phyloP scores from a whole-genome alignment of 1,140 invertebrate genomes.

The Nephotettix cincticeps region DNA sequence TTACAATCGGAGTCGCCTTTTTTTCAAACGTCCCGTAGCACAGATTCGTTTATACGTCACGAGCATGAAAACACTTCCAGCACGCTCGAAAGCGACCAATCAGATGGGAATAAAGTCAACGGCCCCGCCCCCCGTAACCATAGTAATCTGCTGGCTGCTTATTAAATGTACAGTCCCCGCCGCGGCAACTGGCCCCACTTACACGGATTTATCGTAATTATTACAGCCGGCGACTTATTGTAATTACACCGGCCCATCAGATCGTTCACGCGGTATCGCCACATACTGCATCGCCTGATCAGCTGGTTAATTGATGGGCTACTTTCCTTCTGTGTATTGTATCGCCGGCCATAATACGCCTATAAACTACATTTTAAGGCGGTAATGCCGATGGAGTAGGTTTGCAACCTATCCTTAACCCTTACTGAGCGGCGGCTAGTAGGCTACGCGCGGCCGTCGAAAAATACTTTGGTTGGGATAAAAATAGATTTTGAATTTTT shows the following conservation, averaged over 20 bases:
- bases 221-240: constrained; percentile 11
- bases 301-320: too few relatives aligned
- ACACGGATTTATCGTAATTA: constrained; percentile 22
- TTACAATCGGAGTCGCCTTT: constrained; percentile 15
- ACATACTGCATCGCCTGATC: too few relatives aligned
- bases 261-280: too few relatives aligned
- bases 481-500: too few relatives aligned
- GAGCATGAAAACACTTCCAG: constrained; percentile 22
- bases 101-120: constrained; percentile 28
- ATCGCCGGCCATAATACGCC: too few relatives aligned
- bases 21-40: constrained; percentile 18
- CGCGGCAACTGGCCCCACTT: constrained; percentile 11
- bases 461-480: too few relatives aligned
- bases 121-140: constrained; percentile 24
- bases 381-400: too few relatives aligned
- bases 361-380: too few relatives aligned
- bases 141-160: constrained; percentile 25
- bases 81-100: constrained; percentile 27
- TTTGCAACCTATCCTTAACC: too few relatives aligned
- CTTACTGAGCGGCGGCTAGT: too few relatives aligned
- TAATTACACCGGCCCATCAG: not conserved
- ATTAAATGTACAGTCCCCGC: constrained; percentile 23
- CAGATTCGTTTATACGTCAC: constrained; percentile 23
- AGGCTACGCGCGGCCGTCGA: too few relatives aligned
- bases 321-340: too few relatives aligned